Percentiles rank a stretch among this genome's conserved stretches.
Conservation (phyloP, 2,888 invertebrate genomes). For the Achlya flavicornis region DNA sequence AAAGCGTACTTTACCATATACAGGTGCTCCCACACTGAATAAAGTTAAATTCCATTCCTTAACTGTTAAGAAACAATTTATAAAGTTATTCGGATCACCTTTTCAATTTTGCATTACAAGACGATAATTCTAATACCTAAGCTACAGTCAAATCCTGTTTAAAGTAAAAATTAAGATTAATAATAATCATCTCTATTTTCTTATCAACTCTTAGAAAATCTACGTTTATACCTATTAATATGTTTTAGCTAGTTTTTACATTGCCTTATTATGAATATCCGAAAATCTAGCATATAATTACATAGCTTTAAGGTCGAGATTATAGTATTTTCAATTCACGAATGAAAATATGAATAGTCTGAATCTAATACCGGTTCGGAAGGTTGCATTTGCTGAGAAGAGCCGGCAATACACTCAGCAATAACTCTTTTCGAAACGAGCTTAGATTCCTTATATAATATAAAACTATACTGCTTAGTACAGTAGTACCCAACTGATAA, state of each 20-base stretch:
- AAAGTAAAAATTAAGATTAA: constrained; percentile 37
- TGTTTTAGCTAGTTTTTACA: background rate
- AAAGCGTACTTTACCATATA: background rate
- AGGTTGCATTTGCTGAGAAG: too few species aligned
- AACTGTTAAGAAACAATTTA: too few species aligned
- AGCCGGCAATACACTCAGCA: too few species aligned
- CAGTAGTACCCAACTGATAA: too few species aligned
- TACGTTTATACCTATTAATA: constrained; percentile 21
- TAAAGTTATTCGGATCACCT: too few species aligned
- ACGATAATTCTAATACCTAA: background rate
- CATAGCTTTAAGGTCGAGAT: background rate
- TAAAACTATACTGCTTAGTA: too few species aligned
- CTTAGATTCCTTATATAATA: too few species aligned
- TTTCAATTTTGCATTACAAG: background rate
- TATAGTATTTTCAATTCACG: background rate
- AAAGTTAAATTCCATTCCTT: too few species aligned
- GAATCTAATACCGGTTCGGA: too few species aligned
- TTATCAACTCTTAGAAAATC: constrained; percentile 39
- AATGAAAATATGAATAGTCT: too few species aligned
- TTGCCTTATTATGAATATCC: background rate
- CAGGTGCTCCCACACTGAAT: too few species aligned
- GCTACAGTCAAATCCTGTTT: background rate
- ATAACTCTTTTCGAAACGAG: too few species aligned
- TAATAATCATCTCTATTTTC: constrained; percentile 14
- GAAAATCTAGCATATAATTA: background rate